These are phyloP conservation scores for Agrotis clavis DNA, from an alignment of 2,888 invertebrate species.

Conservation along the genomic window DNA sequence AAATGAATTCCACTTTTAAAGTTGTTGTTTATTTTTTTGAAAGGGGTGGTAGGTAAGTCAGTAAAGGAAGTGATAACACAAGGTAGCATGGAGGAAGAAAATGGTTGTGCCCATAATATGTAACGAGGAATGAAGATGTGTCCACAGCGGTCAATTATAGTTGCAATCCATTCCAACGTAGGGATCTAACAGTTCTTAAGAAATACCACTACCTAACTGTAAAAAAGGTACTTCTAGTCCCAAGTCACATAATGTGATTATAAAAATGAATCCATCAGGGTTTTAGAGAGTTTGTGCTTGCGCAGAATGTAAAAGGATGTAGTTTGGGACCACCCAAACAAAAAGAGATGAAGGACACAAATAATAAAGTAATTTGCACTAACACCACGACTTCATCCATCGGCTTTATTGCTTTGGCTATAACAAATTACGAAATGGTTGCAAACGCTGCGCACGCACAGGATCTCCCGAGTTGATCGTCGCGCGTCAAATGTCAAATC, in stretches of 20 bases:
- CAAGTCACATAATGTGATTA: no score
- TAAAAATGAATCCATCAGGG: no score
- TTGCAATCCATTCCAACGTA: no score
- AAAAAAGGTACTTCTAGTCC: no score
- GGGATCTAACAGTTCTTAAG: background rate
- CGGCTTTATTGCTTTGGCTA: slow-evolving; percentile 31
- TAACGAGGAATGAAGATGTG: background rate
- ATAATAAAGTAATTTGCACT: slow-evolving; percentile 26
- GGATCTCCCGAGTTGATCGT: slow-evolving; percentile 23
- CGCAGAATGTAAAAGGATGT: background rate
- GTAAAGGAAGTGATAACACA: background rate
- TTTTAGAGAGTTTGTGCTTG: background rate
- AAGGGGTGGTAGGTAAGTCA: background rate
- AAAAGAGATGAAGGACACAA: background rate
- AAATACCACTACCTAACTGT: background rate
- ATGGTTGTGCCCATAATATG: background rate
- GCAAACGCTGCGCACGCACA: slow-evolving; percentile 31
- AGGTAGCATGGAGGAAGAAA: background rate
- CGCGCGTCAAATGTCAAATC: slow-evolving; percentile 17
- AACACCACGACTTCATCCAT: slow-evolving; percentile 14
- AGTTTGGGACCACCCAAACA: background rate
- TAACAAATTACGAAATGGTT: slow-evolving; percentile 41
- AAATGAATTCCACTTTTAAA: background rate
- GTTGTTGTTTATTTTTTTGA: background rate
- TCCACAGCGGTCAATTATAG: no score